Evolutionary conservation across 2,113 vertebrate genomes (phyloP).

Genomic region (Passer domesticus): DNA sequence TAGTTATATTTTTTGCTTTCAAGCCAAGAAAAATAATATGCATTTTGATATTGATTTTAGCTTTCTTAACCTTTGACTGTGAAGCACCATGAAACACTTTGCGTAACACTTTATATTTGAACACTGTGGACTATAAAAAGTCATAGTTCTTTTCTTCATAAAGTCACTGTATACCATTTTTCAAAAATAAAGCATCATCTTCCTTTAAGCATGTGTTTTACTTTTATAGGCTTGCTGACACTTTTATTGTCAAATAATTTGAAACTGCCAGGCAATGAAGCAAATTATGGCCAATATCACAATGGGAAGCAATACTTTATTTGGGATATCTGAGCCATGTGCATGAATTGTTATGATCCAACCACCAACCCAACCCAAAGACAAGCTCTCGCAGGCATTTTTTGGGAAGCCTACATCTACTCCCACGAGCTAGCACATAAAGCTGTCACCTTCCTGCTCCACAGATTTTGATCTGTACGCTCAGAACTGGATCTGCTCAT

Average conservation of each 20-base stretch:
- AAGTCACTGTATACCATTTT: background rate
- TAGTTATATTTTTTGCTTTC: background rate
- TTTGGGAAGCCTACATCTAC: background rate
- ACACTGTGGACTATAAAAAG: background rate
- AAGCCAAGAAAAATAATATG: background rate
- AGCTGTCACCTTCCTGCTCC: slow-evolving; percentile 2
- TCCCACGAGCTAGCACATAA: background rate
- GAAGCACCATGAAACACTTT: background rate
- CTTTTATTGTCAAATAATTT: slow-evolving; percentile 60
- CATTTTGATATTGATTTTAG: background rate
- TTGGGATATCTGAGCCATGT: slow-evolving; percentile 36
- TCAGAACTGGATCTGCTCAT: background rate
- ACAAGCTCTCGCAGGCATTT: slow-evolving; percentile 46
- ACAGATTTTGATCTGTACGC: background rate
- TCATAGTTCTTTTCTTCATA: background rate
- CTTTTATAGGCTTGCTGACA: slow-evolving; percentile 60
- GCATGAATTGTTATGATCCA: background rate
- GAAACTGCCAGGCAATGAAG: slow-evolving; percentile 56
- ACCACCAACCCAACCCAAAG: slow-evolving; percentile 10
- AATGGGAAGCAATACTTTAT: slow-evolving; percentile 44
- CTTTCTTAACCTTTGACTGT: slow-evolving; percentile 13
- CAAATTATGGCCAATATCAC: slow-evolving; percentile 54
- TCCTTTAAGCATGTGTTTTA: slow-evolving; percentile 45
- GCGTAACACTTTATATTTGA: background rate
- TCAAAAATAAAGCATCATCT: slow-evolving; percentile 16